Evolutionary conservation across 2,113 vertebrate species (phyloP).

Genomic region (Solenodon paradoxus): DNA sequence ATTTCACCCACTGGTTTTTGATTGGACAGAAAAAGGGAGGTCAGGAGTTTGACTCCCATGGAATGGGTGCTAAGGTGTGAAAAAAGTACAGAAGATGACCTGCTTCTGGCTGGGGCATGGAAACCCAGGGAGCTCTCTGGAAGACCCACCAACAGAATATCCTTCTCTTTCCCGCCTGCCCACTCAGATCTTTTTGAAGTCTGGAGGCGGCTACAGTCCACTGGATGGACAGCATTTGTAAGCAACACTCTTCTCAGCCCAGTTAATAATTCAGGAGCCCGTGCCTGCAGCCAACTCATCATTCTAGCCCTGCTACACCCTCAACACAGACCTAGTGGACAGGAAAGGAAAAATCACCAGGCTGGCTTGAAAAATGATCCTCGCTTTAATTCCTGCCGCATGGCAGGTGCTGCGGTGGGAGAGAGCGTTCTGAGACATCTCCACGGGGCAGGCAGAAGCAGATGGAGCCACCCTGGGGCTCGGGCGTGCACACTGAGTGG

Average conservation of each 20-base stretch:
- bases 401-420: neutral
- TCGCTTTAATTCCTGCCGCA: neutral
- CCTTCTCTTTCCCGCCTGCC: conserved; percentile 16
- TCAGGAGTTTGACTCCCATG: neutral
- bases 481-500: accelerated
- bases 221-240: conserved; percentile 67
- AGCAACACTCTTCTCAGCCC: conserved; percentile 59
- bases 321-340: accelerated
- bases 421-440: neutral
- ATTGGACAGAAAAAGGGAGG: neutral
- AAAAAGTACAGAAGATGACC: neutral
- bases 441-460: neutral
- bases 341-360: neutral
- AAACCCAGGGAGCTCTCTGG: neutral
- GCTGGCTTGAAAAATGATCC: neutral
- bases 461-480: no score
- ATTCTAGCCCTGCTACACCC: conserved; percentile 30
- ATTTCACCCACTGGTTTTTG: neutral
- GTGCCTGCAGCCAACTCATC: conserved; percentile 46
- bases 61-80: neutral
- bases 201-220: neutral
- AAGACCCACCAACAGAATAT: neutral
- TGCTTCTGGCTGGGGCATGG: neutral
- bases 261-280: conserved; percentile 78
- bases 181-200: conserved; percentile 40